Conservation (phyloP, 2,797 vertebrate species). For the Poeciliopsis paucimaculata region DNA sequence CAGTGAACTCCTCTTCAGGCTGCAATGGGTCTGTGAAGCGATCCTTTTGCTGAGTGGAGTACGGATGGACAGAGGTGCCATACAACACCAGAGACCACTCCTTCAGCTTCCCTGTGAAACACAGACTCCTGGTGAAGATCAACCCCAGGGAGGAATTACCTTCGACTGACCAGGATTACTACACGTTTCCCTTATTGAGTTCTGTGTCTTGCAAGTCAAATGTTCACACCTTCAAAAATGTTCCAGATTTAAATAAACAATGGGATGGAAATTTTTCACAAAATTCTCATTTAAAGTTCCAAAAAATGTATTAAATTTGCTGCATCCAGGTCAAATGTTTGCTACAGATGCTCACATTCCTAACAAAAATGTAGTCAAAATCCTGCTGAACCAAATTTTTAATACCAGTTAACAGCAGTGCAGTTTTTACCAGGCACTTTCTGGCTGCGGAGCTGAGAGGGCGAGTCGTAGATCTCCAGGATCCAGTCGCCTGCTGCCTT, state of each 20-base stretch:
- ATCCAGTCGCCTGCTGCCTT: conserved; percentile 97
- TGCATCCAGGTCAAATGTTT: not conserved
- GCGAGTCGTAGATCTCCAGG: conserved; percentile 96
- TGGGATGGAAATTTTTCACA: not conserved
- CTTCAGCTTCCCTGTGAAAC: conserved; percentile 91
- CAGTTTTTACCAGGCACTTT: conserved; percentile 90
- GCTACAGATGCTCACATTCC: not conserved
- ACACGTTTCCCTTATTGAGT: not conserved
- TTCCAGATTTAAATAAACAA: not conserved
- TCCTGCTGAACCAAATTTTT: not conserved
- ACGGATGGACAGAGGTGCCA: conserved; percentile 94
- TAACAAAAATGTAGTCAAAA: not conserved
- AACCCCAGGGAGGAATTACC: not conserved
- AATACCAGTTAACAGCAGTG: not conserved
- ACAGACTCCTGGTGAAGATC: conserved; percentile 20
- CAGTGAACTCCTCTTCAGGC: conserved; percentile 76
- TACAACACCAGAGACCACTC: conserved; percentile 98
- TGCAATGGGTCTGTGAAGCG: conserved; percentile 83
- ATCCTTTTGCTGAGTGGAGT: conserved; percentile 82
- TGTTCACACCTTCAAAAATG: not conserved
- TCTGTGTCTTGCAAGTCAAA: not conserved
- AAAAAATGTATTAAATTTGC: not conserved
- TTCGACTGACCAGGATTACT: not conserved
- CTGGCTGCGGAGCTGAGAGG: conserved; percentile 96
- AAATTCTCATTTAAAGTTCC: not conserved